Evolutionary conservation across 1,140 invertebrate species (phyloP), one percentile per base, ranked within the genome.

Genomic region (Drosophila busckii): DNA sequence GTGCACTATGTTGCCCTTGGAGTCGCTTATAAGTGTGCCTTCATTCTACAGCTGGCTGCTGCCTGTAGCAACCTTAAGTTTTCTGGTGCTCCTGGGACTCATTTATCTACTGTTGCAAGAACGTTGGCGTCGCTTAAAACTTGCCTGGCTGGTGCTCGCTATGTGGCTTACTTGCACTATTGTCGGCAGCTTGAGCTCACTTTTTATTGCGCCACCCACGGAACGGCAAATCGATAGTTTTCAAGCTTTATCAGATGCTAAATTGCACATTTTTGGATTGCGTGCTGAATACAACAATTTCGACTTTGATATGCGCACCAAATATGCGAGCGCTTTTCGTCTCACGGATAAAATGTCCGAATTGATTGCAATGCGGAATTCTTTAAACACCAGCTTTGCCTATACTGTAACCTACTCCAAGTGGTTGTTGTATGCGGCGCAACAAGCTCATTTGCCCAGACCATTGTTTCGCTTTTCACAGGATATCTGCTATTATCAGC

Each of bases 1-100:
- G 73, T 78, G 73, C 22, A 80, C 68, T 12, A 78, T 78, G 73
- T 4, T 80, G 45, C 73, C 73, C 2, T 19, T 34, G 13, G 53
- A 80, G 5, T 28, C 32, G 1, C 16, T 44, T 3, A 32, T 71
- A 0, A 7, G 52, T 2, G 28, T 53, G 1, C 19, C 35, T 0
- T 48, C 67, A 7, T 6, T 46, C 3, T 53, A 60, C 2, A 4
- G 17, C 0, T 59, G 34, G 22, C 44, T 53, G 5, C 4, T 12
- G 19, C 37, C 62, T 4, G 3, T 23, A 15, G 1, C 10, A 0
- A 67, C 50, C 0, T 8, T 67, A 2, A 2, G 4, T 0, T 19
- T 71, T 0, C 12, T 80, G 12, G 5, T 9, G 1, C 1, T 50
- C 1, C 34, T 76, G 0, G 58, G 61, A 52, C n/a, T 58, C 4